A percentile compares a stretch with the other conserved stretches of the same genome.
These are phyloP conservation scores for Silurus meridionalis DNA, from an alignment of 2,113 vertebrate genomes.

Conservation along the genomic window DNA sequence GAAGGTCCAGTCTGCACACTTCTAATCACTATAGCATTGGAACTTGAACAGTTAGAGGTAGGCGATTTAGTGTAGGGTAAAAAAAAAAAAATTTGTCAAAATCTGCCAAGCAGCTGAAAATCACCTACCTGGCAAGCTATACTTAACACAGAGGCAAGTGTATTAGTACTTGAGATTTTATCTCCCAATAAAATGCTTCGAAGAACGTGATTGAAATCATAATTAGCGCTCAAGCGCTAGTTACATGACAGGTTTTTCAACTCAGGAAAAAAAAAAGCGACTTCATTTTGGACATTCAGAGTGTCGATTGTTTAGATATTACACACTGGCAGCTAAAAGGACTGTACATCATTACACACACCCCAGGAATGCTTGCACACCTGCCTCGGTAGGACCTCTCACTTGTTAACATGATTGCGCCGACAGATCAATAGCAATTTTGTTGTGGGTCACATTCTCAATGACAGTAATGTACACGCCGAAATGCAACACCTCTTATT, in stretches of 20 bases:
- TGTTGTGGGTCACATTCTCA: constrained; percentile 68
- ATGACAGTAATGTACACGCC: constrained; percentile 62
- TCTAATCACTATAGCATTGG: constrained; percentile 68
- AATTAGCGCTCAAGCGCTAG: constrained; percentile 31
- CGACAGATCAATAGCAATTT: constrained; percentile 63
- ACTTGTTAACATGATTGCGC: constrained; percentile 60
- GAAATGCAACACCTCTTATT: constrained; percentile 57
- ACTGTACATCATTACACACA: constrained; percentile 23
- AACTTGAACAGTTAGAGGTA: constrained; percentile 61
- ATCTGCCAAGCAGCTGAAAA: constrained; percentile 61
- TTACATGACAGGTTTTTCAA: constrained; percentile 24
- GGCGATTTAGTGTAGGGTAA: constrained; percentile 66
- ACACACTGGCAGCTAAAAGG: constrained; percentile 16
- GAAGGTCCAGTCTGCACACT: constrained; percentile 64
- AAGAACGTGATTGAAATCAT: constrained; percentile 29
- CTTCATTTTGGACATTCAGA: constrained; percentile 37
- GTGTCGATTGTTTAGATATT: constrained; percentile 43
- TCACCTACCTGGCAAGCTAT: constrained; percentile 61
- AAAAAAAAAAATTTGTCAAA: constrained; percentile 59
- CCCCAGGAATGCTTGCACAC: constrained; percentile 40
- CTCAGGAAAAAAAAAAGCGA: constrained; percentile 8
- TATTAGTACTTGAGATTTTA: constrained; percentile 46
- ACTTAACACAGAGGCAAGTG: constrained; percentile 63
- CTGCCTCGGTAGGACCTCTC: constrained; percentile 24
- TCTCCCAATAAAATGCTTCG: constrained; percentile 35